Percentiles rank a stretch among this genome's conserved stretches.
These are phyloP conservation scores for Gibbula magus DNA, from an alignment of 2,888 invertebrate genomes.

Conservation along the genomic window DNA sequence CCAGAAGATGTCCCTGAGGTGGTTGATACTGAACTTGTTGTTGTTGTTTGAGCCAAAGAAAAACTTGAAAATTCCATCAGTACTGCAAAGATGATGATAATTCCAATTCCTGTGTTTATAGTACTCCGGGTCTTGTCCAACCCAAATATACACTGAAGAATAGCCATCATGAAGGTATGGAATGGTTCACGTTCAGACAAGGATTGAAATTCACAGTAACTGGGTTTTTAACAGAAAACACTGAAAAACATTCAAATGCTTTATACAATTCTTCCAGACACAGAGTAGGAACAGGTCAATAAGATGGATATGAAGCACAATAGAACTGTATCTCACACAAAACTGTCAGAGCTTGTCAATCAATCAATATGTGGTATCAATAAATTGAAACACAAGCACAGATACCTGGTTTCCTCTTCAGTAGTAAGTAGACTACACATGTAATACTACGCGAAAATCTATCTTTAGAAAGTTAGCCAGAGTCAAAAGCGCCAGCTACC, in stretches of 20 bases:
- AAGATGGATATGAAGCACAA: no score
- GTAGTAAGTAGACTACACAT: constrained; percentile 5
- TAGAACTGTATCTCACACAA: no score
- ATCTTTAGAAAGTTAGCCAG: constrained; percentile 1
- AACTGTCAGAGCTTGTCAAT: not conserved
- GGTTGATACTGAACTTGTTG: constrained; percentile 1
- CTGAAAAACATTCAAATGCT: no score
- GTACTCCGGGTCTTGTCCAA: no score
- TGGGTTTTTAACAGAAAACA: no score
- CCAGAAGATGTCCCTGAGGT: not conserved
- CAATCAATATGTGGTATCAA: not conserved
- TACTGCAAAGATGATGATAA: constrained; percentile 24
- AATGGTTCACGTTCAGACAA: not conserved
- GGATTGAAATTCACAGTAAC: not conserved
- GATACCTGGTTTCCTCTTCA: not conserved
- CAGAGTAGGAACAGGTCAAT: no score
- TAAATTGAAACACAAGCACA: not conserved
- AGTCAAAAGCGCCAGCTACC: constrained; percentile 11
- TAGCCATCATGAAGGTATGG: constrained; percentile 1
- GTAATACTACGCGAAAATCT: constrained; percentile 15
- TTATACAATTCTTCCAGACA: no score
- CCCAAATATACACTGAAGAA: not conserved
- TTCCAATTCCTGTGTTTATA: not conserved
- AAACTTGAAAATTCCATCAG: constrained; percentile 36
- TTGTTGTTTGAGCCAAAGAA: constrained; percentile 25